phyloP scores from a whole-genome alignment of 53 echinoderm and acorn worm species.

The Luidia sarsii region DNA sequence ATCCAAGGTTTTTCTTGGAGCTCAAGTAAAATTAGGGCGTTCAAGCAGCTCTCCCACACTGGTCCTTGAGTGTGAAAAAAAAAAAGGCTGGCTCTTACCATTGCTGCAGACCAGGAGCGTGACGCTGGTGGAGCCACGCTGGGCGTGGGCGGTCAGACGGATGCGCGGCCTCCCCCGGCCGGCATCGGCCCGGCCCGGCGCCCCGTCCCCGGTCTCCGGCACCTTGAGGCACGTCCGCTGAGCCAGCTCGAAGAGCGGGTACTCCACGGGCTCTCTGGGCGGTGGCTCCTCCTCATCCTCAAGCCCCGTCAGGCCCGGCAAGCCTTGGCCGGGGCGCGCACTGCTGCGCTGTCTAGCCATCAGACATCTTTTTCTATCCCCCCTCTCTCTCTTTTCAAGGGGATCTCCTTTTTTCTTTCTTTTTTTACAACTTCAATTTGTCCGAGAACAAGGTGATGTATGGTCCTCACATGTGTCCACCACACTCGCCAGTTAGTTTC shows the following conservation, averaged over 20 bases:
- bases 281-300: not conserved
- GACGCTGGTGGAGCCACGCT: conserved; percentile 54
- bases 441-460: too few relatives aligned
- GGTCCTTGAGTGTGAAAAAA: too few relatives aligned
- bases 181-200: conserved; percentile 24
- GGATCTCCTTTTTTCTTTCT: not conserved
- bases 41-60: too few relatives aligned
- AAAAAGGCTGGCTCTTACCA: too few relatives aligned
- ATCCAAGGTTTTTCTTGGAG: too few relatives aligned
- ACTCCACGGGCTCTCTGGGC: conserved; percentile 4
- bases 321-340: conserved; percentile 14
- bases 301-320: not conserved
- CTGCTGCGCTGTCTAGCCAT: conserved; percentile 44
- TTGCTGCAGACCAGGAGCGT: conserved; percentile 69
- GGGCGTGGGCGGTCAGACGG: conserved; percentile 51
- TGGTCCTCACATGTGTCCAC: too few relatives aligned
- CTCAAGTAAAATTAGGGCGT: too few relatives aligned
- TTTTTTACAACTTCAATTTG: too few relatives aligned
- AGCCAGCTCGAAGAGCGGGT: conserved; percentile 76
- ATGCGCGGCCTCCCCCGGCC: conserved; percentile 50
- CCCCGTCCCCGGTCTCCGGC: conserved; percentile 8
- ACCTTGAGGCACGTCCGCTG: conserved; percentile 51
- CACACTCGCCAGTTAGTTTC: too few relatives aligned
- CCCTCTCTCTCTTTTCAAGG: not conserved
- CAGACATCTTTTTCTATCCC: too few relatives aligned